Evolutionary conservation across 2,113 vertebrate genomes (phyloP).

Genomic region (Anser brachyrhynchus): DNA sequence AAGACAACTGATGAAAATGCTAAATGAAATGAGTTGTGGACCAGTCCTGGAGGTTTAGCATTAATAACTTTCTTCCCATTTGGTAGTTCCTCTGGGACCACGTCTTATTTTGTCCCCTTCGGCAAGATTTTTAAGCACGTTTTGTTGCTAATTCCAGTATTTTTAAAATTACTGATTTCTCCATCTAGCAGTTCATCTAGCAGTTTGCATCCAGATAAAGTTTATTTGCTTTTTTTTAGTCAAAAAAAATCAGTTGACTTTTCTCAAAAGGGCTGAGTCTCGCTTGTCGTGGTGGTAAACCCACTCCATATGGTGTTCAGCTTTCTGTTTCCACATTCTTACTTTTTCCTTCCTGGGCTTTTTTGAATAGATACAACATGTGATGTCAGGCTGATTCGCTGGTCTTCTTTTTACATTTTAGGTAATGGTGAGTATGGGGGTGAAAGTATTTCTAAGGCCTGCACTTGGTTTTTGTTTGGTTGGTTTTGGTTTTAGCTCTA

Average conservation of each 20-base stretch:
- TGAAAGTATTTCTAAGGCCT: background rate
- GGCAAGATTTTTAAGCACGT: background rate
- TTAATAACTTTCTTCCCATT: background rate
- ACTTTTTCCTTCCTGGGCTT: background rate
- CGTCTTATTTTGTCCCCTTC: background rate
- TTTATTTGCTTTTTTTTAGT: background rate
- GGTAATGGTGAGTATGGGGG: background rate
- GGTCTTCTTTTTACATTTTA: background rate
- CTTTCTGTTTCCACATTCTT: background rate
- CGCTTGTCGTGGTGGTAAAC: background rate
- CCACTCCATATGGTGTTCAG: background rate
- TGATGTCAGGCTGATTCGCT: background rate
- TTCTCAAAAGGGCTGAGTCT: background rate
- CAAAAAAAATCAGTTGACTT: background rate
- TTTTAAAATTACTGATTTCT: background rate
- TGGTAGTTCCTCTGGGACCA: background rate
- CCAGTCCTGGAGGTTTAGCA: background rate
- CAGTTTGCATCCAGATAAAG: background rate
- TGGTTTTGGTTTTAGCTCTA: background rate
- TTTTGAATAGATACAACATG: background rate
- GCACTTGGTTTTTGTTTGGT: background rate
- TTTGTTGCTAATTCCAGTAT: background rate
- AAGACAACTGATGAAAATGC: slow-evolving; percentile 24
- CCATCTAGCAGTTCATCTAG: background rate
- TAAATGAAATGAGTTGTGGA: background rate